Evolutionary conservation across 2,888 invertebrate species (phyloP).

Genomic region (Diabrotica balteata): DNA sequence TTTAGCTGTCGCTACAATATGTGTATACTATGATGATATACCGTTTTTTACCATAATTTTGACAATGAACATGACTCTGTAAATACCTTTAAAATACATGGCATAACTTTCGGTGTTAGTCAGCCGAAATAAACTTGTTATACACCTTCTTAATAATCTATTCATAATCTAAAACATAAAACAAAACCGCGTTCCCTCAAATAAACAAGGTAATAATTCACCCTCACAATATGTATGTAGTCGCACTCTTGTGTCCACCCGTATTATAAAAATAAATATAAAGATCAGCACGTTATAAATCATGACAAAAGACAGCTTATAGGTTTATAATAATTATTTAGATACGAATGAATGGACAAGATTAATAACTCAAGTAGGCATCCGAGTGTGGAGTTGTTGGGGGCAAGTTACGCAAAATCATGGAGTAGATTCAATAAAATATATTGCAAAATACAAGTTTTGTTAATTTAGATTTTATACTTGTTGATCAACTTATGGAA

Average conservation of each 20-base stretch:
- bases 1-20: too few relatives aligned
- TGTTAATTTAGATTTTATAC: too few relatives aligned
- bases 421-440: too few relatives aligned
- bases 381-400: too few relatives aligned
- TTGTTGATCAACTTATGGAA: too few relatives aligned
- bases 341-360: slow-evolving; percentile 21
- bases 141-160: neutral
- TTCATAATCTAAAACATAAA: neutral
- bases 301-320: slow-evolving; percentile 29
- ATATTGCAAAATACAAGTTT: too few relatives aligned
- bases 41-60: too few relatives aligned
- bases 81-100: too few relatives aligned
- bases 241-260: slow-evolving; percentile 30
- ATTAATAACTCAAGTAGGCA: slow-evolving; percentile 11
- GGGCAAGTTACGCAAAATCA: too few relatives aligned
- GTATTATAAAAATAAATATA: slow-evolving; percentile 33
- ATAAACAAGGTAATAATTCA: slow-evolving; percentile 10
- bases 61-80: too few relatives aligned
- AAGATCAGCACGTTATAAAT: slow-evolving; percentile 43
- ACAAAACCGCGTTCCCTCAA: neutral
- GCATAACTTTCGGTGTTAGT: too few relatives aligned
- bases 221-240: slow-evolving; percentile 11
- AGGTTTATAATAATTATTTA: slow-evolving; percentile 30
- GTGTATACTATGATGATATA: too few relatives aligned
- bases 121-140: neutral